Base-by-base conservation (phyloP, 2,113 vertebrate genomes). In the Poecile atricapillus region DNA sequence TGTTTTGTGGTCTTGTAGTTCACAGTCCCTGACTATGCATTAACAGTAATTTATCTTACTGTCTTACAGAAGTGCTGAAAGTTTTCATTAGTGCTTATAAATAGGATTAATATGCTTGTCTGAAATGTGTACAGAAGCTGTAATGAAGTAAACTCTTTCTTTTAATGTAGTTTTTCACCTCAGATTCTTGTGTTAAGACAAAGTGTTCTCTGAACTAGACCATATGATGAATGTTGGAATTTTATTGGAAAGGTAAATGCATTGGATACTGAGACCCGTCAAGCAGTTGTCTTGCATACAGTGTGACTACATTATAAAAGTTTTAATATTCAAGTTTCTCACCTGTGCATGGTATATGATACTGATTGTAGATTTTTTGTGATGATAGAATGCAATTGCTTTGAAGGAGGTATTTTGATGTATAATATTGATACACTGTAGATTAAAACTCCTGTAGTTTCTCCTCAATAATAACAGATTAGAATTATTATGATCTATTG, bases 321-420 rank as follows among this genome's bases (percentile, higher is more conserved):
- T 0, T 76, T 87, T 67, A 91, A 64, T 74, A 65, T 75, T 77
- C 53, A 73, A 13, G 31, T 39, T 83, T 94, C 46, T 85, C 80
- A 55, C 18, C 25, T 77, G 39, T 80, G 77, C 53, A 43, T 87
- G 79, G 82, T 87, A 33, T 89, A 87, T 81, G 87, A 91, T 93
- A 84, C 55, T 83, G 64, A 69, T 64, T 84, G 64, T 97, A 95
- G 77, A 91, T 97, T 95, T 93, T 97, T 97, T 95, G 75, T 95
- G 75, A 85, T 93, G 89, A 90, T 93, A 96, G 87, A 97, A 93
- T 83, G 77, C 70, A 96, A 74, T 46, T 96, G 43, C 78, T 90
- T 83, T 94, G 95, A 96, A 96, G 63, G 47, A 83, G 16, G 50
- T 96, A 86, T 82, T 92, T 95, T 96, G 89, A 94, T 96, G 50